Base-by-base conservation (phyloP, 2,888 invertebrate species). In the Therioaphis trifolii region DNA sequence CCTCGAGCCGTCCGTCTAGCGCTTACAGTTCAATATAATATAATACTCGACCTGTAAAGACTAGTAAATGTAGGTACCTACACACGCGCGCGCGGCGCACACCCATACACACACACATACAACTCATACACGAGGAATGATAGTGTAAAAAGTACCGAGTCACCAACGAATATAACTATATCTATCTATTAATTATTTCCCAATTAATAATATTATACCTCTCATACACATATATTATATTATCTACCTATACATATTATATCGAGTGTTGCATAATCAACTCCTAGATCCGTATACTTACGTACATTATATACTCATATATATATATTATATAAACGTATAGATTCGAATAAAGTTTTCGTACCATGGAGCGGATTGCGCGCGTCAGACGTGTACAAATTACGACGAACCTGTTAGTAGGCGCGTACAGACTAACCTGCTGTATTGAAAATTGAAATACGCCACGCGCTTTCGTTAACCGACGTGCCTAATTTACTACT, bases 111-210 rank as follows among this genome's bases (percentile, higher is more conserved):
- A 49, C 15, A 49, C 4, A 2, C 46, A 5, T 49, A 18, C 4
- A 2, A 55, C 9, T n/a, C n/a, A 15, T 11, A 66, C 52, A 12
- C 5, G 7, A 14, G 24, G 0, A 49, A 29, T 29, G 49, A 52
- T 55, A 9, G 21, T 74, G 14, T 74, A 52, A 55, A 52, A 74
- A 74, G 35, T 74, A 55, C 72, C 35, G 52, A 55, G 52, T 55
- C 52, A 52, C 52, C 52, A n/a, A 52, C 27, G 24, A 71, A 71
- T 71, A 66, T 35, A 21, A 14, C 4, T 12, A 40, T n/a, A 58
- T 58, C 21, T 24, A 58, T 35, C 52, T 71, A 71, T 35, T 74
- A 35, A 74, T 55, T 74, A 74, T 74, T 1, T 14, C 35, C 52
- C 72, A 55, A 52, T 74, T 74, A 35, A 74, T 55, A 35, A 14